These are phyloP conservation scores for Buceros bicornis DNA, from an alignment of 2,797 vertebrate species.

Conservation along the genomic window DNA sequence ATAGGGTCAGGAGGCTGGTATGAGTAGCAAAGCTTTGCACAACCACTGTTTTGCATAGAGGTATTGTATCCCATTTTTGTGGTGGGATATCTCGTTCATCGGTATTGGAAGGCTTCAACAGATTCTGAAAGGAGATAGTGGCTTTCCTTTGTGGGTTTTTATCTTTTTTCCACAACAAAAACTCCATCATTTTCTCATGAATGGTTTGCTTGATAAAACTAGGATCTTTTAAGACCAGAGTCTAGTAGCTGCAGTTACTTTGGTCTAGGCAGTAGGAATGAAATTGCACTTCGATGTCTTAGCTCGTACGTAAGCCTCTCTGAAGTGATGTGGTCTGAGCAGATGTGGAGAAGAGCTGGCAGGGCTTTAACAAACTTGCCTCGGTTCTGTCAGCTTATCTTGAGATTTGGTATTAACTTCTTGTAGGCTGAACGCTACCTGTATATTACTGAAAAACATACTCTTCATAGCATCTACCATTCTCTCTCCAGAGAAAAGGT, in stretches of 20 bases:
- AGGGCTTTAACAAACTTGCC: background rate
- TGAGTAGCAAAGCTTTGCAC: slow-evolving; percentile 44
- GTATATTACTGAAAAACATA: background rate
- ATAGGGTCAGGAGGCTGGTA: slow-evolving; percentile 34
- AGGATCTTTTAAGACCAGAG: background rate
- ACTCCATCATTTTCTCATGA: background rate
- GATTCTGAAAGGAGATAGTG: background rate
- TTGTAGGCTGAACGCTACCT: background rate
- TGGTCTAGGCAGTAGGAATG: background rate
- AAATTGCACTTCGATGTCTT: background rate
- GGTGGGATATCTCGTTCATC: background rate
- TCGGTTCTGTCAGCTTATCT: background rate
- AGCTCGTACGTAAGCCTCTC: background rate
- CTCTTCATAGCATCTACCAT: background rate
- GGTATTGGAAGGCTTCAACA: slow-evolving; percentile 3
- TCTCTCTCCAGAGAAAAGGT: background rate
- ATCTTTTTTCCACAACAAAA: background rate
- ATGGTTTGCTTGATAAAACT: background rate
- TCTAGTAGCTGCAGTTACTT: background rate
- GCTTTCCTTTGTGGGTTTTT: background rate
- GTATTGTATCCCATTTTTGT: background rate
- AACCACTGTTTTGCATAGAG: background rate
- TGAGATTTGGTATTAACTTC: background rate
- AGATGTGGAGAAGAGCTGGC: background rate
- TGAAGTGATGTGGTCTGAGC: background rate